phyloP scores from a whole-genome alignment of 2,797 vertebrate species.

The Spea hammondii region DNA sequence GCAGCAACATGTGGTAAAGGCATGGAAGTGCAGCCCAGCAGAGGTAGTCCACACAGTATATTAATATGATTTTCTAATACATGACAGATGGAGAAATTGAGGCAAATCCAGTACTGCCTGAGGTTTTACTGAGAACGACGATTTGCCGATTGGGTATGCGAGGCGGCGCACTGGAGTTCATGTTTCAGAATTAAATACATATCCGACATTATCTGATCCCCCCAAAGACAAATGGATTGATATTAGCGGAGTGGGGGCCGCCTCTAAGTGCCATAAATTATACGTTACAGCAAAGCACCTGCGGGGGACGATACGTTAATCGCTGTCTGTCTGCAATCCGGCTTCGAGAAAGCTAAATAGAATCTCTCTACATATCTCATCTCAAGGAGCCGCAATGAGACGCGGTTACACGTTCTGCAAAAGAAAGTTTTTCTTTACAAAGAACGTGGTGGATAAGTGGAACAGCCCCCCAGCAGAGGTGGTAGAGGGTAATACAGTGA shows the following conservation, averaged over 20 bases:
- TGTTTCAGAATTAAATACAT: constrained; percentile 16
- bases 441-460: too few relatives aligned
- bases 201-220: constrained; percentile 16
- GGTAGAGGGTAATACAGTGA: too few relatives aligned
- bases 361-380: neutral
- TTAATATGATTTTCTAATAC: neutral
- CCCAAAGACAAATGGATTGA: constrained; percentile 29
- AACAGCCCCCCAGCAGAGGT: too few relatives aligned
- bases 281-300: neutral
- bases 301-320: constrained; percentile 34
- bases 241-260: neutral
- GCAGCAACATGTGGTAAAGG: too few relatives aligned
- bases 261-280: constrained; percentile 17
- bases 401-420: neutral
- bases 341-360: neutral
- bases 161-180: neutral
- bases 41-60: neutral
- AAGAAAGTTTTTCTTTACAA: neutral
- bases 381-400: neutral
- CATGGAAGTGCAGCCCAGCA: too few relatives aligned
- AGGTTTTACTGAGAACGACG: neutral
- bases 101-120: neutral
- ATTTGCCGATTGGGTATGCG: neutral
- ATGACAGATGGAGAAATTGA: neutral
- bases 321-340: neutral